Percentiles rank a stretch among this genome's conserved stretches.
Conservation (phyloP, 2,113 vertebrate species). For the Leptocoma aspasia region DNA sequence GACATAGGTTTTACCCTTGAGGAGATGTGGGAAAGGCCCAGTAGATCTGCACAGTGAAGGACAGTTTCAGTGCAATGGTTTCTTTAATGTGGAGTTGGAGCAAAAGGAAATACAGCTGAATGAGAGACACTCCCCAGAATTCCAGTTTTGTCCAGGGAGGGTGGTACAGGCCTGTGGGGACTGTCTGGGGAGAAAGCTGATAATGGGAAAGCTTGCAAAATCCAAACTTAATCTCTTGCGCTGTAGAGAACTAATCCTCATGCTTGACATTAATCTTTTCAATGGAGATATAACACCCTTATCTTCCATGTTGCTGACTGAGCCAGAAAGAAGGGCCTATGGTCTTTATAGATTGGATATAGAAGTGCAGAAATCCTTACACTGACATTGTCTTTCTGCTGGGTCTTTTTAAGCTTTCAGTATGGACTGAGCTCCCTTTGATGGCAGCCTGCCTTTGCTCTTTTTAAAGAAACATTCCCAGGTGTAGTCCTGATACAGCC, state of each 20-base stretch:
- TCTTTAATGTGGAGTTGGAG: neutral
- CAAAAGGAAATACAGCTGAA: neutral
- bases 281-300: constrained; percentile 10
- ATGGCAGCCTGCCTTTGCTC: neutral
- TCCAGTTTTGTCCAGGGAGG: neutral
- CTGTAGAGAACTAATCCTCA: constrained; percentile 47
- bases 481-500: neutral
- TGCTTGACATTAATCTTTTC: constrained; percentile 52
- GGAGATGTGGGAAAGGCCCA: neutral
- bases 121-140: neutral
- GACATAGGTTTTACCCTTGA: neutral
- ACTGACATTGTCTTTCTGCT: neutral
- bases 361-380: neutral
- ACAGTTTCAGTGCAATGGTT: neutral
- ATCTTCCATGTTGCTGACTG: constrained; percentile 37
- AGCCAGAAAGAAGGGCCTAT: constrained; percentile 19
- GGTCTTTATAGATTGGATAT: neutral
- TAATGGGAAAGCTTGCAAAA: constrained; percentile 46
- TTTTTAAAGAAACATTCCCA: neutral
- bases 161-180: neutral
- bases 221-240: constrained; percentile 33
- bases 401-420: neutral
- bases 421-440: neutral
- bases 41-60: neutral
- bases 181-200: neutral